Evolutionary conservation across 1,140 invertebrate species (phyloP).

Genomic region (Limonius californicus): DNA sequence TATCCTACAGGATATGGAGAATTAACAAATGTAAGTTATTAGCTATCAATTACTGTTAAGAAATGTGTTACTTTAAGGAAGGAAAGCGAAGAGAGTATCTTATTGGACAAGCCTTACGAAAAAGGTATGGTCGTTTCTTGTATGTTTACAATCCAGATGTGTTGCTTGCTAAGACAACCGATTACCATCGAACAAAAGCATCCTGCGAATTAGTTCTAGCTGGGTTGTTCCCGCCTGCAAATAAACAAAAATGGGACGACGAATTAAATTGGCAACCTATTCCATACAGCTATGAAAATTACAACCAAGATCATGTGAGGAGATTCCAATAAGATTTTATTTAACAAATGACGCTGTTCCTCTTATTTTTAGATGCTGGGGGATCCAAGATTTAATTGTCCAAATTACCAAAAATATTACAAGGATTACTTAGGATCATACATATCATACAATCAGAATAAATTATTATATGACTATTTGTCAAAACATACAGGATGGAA

Average conservation of each 20-base stretch:
- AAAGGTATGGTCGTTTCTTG: constrained; percentile 57
- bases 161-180: constrained; percentile 25
- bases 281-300: constrained; percentile 31
- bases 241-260: constrained; percentile 49
- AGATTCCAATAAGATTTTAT: neutral
- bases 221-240: constrained; percentile 51
- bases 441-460: neutral
- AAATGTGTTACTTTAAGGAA: constrained; percentile 50
- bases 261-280: constrained; percentile 55
- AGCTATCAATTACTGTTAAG: too few species aligned
- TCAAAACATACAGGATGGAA: constrained; percentile 29
- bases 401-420: neutral
- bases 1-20: constrained; percentile 21
- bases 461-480: constrained; percentile 23
- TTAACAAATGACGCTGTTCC: neutral
- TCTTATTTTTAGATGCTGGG: neutral
- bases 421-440: neutral
- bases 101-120: constrained; percentile 56
- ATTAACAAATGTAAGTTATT: constrained; percentile 26
- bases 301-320: neutral
- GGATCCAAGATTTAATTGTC: neutral
- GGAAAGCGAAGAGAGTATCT: constrained; percentile 60
- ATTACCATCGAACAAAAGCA: constrained; percentile 55
- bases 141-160: constrained; percentile 52
- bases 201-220: constrained; percentile 51